These are phyloP conservation scores for Halcyon smyrnensis DNA, from an alignment of 2,797 vertebrate species.

Conservation along the genomic window DNA sequence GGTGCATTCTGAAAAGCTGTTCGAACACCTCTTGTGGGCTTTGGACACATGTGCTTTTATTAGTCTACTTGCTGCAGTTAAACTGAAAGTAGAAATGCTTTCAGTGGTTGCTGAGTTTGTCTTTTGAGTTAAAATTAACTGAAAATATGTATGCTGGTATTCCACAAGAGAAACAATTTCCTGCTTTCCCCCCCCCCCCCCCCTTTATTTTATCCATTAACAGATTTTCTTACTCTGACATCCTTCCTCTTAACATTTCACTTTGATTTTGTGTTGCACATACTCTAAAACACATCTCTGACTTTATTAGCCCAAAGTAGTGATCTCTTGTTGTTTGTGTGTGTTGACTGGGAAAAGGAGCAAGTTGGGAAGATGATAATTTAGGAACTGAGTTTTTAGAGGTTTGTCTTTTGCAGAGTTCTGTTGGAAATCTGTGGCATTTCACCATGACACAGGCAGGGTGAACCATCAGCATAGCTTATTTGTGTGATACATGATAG, in stretches of 20 bases:
- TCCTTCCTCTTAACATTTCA: background rate
- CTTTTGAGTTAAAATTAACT: background rate
- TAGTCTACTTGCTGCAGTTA: background rate
- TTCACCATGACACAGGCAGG: background rate
- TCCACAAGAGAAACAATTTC: background rate
- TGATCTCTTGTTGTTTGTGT: background rate
- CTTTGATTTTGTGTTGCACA: background rate
- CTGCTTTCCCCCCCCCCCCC: background rate
- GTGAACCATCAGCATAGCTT: background rate
- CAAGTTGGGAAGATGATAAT: background rate
- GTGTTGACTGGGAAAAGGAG: background rate
- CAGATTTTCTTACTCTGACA: background rate
- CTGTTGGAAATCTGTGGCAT: background rate
- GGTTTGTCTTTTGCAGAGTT: background rate
- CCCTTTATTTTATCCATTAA: background rate
- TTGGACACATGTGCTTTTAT: background rate
- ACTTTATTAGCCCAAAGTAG: background rate
- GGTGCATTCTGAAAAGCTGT: background rate
- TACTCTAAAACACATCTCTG: background rate
- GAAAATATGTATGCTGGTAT: background rate
- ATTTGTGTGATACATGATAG: background rate
- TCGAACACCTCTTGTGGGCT: fast-evolving
- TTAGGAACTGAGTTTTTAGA: background rate
- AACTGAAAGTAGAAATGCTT: background rate
- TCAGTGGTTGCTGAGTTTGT: background rate